Evolutionary conservation across 2,888 invertebrate species (phyloP), one percentile per base, ranked within the genome.

Genomic region (Lithophane semibrunnea): DNA sequence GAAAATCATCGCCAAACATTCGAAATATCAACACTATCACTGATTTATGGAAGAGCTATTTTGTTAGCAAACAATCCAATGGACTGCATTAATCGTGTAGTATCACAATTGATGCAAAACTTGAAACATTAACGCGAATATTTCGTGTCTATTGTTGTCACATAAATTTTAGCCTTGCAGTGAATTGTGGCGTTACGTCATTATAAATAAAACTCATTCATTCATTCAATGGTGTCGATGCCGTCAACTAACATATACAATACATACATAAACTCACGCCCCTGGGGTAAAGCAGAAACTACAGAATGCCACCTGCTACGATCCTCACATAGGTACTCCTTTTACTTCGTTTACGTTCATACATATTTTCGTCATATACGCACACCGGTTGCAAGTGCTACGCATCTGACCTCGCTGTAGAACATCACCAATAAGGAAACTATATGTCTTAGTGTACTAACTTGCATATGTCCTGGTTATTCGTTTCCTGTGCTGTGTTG

Each of bases 1-100:
- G 13, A 65, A 63, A 67, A 29, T 67, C 21, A 64, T 61, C 21
- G n/a, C 37, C 29, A 64, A 64, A 47, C 24, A 64, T 58, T 52
- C 12, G 7, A 58, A 75, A 42, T 56, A 44, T 58, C 44, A 47
- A 58, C 61, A 24, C 13, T 16, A 29, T 49, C 60, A 13, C 66
- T 56, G 73, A 83, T 84, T 73, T 71, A 73, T 67, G 49, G 67
- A 64, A 37, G 56, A 73, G n/a, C 71, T 52, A 71, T 80, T 76
- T 61, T 58, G 56, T 71, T 66, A 75, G 66, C 52, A 73, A 67
- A 84, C 64, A 68, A 67, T 61, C n/a, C 76, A 85, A n/a, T 74
- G 81, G 37, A 66, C 77, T 76, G 85, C 70, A 74, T 83, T 80
- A 74, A 85, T 83, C 83, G 75, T 69, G 54, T 78, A 75, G 77